These are phyloP conservation scores for Thalpophila matura DNA, from an alignment of 2,888 invertebrate genomes.

Conservation along the genomic window DNA sequence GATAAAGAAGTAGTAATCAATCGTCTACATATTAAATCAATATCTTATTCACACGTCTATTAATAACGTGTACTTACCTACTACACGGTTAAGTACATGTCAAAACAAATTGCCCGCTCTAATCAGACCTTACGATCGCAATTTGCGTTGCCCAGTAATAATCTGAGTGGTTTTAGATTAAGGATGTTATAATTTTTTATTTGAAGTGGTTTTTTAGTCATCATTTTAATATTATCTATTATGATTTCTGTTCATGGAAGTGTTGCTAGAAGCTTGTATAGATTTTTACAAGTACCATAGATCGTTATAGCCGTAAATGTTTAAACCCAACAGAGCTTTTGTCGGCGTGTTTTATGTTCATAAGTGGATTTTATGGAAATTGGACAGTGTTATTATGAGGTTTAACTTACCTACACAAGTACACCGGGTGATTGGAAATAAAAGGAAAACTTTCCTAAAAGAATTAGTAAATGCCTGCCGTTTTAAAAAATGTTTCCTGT, in stretches of 20 bases:
- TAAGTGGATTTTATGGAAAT: too few species aligned
- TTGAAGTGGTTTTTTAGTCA: constrained; percentile 34
- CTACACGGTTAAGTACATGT: constrained; percentile 65
- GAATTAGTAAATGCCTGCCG: too few species aligned
- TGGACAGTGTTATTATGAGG: too few species aligned
- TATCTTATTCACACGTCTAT: constrained; percentile 51
- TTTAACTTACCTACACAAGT: too few species aligned
- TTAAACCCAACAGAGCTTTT: too few species aligned
- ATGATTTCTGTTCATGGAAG: constrained; percentile 5
- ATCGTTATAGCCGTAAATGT: too few species aligned
- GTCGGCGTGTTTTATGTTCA: too few species aligned
- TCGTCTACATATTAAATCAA: constrained; percentile 45
- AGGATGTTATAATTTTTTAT: constrained; percentile 41
- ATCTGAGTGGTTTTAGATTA: constrained; percentile 59
- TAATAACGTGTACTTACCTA: constrained; percentile 30
- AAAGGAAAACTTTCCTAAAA: too few species aligned
- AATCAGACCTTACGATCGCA: constrained; percentile 61
- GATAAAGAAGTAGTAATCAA: constrained; percentile 36
- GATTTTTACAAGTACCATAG: too few species aligned
- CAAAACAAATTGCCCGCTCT: constrained; percentile 68
- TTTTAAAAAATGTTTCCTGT: too few species aligned
- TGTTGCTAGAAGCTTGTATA: too few species aligned
- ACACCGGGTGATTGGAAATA: too few species aligned
- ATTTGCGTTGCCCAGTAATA: constrained; percentile 51
- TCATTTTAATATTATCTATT: constrained; percentile 19